phyloP scores from a whole-genome alignment of 1,140 invertebrate species.

The Drosophila kepulauana region DNA sequence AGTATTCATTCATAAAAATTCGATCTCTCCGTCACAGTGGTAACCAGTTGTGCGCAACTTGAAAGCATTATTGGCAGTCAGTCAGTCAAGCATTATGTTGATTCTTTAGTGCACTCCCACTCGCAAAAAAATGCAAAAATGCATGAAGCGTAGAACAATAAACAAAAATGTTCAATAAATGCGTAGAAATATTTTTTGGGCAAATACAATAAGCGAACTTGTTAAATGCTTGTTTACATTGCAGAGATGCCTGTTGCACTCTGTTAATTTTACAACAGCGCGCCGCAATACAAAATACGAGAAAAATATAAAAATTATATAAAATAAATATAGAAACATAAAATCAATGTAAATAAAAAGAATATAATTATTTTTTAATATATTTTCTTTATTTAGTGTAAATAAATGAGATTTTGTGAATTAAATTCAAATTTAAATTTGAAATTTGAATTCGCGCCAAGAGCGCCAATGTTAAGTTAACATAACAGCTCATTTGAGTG shows the following conservation, averaged over 20 bases:
- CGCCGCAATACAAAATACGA: background rate
- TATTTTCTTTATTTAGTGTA: background rate
- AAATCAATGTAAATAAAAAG: background rate
- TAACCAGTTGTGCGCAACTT: constrained; percentile 10
- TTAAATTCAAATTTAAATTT: background rate
- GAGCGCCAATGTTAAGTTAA: constrained; percentile 18
- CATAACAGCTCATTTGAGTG: constrained; percentile 43
- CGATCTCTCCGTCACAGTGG: constrained; percentile 17
- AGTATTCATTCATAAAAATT: constrained; percentile 45
- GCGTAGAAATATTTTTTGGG: constrained; percentile 1
- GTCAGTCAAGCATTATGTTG: background rate
- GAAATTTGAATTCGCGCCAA: background rate
- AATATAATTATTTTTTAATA: background rate
- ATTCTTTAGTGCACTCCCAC: background rate
- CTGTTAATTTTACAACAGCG: background rate
- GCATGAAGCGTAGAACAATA: background rate
- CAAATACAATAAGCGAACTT: no score
- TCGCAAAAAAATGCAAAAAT: background rate
- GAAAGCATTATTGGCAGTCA: background rate
- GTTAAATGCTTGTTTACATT: no score
- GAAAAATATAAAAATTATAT: background rate
- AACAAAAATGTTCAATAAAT: background rate
- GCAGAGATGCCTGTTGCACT: constrained; percentile 1
- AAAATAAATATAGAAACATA: no score
- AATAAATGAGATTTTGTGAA: background rate